phyloP scores from a whole-genome alignment of 2,113 vertebrate genomes.

The Stigmatopora argus region DNA sequence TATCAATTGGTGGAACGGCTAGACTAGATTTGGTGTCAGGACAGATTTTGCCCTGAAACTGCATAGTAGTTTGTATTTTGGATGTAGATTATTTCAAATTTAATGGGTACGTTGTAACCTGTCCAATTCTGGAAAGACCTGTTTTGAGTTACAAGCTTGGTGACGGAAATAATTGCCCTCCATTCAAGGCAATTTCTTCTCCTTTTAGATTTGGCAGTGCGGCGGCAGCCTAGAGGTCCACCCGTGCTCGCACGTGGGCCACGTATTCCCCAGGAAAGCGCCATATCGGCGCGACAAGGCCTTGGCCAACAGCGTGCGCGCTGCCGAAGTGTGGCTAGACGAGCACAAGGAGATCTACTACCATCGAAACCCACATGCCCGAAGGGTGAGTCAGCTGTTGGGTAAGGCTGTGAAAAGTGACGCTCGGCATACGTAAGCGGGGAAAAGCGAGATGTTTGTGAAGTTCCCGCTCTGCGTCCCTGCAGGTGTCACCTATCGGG shows the following conservation, averaged over 20 bases:
- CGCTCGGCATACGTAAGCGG: slow-evolving; percentile 30
- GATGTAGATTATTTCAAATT: no score
- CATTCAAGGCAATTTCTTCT: neutral
- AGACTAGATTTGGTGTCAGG: no score
- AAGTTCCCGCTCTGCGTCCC: slow-evolving; percentile 5
- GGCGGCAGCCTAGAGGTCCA: slow-evolving; percentile 92
- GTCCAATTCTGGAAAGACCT: no score
- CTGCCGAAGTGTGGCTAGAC: slow-evolving; percentile 98
- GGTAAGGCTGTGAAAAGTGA: neutral
- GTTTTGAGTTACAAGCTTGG: no score
- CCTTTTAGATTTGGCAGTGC: slow-evolving; percentile 92
- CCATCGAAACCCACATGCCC: slow-evolving; percentile 87
- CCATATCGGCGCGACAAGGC: slow-evolving; percentile 91
- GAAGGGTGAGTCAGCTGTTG: slow-evolving; percentile 75
- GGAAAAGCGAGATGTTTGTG: no score
- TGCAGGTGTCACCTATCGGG: slow-evolving; percentile 42
- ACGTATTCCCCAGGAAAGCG: slow-evolving; percentile 91
- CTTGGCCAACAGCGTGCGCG: slow-evolving; percentile 91
- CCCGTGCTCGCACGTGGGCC: slow-evolving; percentile 95
- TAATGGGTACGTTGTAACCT: no score
- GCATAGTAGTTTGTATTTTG: no score
- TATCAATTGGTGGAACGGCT: no score
- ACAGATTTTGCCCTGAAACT: no score
- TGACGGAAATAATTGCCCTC: no score
- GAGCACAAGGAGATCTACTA: slow-evolving; percentile 90